Evolutionary conservation across 2,113 vertebrate genomes (phyloP).

Genomic region (Pteropus alecto): DNA sequence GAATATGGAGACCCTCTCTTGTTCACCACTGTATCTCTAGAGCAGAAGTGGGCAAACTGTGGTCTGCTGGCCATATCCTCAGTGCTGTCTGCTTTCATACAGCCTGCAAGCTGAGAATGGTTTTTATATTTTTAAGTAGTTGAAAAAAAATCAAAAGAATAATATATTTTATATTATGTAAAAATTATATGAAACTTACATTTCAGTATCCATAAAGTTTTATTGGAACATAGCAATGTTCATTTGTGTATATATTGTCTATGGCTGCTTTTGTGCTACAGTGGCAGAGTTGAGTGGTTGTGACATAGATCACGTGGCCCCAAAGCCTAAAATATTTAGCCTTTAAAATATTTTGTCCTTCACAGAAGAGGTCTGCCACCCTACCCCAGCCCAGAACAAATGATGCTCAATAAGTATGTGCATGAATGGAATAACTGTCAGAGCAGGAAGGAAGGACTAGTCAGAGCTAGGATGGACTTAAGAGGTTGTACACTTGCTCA

Average conservation of each 20-base stretch:
- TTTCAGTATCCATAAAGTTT: background rate
- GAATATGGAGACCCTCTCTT: background rate
- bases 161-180: background rate
- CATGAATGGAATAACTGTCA: background rate
- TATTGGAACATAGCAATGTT: background rate
- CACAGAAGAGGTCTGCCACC: background rate
- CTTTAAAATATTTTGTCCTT: background rate
- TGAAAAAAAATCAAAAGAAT: background rate
- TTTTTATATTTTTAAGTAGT: constrained; percentile 24
- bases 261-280: background rate
- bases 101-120: background rate
- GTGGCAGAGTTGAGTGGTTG: background rate
- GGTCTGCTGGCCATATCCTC: background rate
- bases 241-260: background rate
- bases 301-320: background rate
- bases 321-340: background rate
- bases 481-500: background rate
- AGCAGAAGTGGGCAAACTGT: background rate
- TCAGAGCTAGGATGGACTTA: background rate
- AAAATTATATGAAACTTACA: constrained; percentile 12
- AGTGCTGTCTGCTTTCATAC: background rate
- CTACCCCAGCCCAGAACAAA: background rate
- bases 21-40: background rate
- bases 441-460: background rate
- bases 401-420: background rate